These are phyloP conservation scores for Lepidurus packardi DNA, from an alignment of 1,140 invertebrate species.

Conservation along the genomic window DNA sequence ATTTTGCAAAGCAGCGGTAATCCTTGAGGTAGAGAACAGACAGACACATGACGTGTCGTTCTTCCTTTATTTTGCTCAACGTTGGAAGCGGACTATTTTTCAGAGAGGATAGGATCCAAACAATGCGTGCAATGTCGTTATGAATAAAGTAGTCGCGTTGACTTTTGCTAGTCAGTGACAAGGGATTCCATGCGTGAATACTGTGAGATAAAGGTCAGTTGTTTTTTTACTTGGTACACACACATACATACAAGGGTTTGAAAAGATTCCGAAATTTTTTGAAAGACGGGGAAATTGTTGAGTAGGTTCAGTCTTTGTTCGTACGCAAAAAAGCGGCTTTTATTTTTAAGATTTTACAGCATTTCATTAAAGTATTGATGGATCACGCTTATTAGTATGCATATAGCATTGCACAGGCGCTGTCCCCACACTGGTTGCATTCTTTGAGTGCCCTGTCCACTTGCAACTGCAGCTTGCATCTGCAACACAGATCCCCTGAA, in stretches of 20 bases:
- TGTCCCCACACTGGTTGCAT: background rate
- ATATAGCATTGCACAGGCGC: background rate
- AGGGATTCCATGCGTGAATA: too few species aligned
- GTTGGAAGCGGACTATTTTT: too few species aligned
- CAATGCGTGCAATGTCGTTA: too few species aligned
- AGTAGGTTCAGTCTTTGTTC: background rate
- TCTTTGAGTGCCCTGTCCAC: background rate
- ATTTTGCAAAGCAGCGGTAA: too few species aligned
- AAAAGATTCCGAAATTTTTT: background rate
- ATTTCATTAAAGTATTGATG: slow-evolving; percentile 11
- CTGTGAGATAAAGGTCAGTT: too few species aligned
- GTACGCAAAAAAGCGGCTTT: slow-evolving; percentile 5
- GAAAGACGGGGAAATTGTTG: background rate
- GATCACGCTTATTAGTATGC: background rate
- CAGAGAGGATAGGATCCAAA: too few species aligned
- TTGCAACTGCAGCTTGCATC: background rate
- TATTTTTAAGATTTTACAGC: background rate
- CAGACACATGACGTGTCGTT: too few species aligned
- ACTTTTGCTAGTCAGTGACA: too few species aligned
- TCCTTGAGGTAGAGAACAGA: too few species aligned
- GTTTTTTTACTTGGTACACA: background rate
- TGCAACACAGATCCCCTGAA: background rate
- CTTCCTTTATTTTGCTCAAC: too few species aligned
- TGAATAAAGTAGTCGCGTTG: too few species aligned
- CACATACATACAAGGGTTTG: background rate